Evolutionary conservation across 2,797 vertebrate species (phyloP).

Genomic region (Poeciliopsis paucimaculata): DNA sequence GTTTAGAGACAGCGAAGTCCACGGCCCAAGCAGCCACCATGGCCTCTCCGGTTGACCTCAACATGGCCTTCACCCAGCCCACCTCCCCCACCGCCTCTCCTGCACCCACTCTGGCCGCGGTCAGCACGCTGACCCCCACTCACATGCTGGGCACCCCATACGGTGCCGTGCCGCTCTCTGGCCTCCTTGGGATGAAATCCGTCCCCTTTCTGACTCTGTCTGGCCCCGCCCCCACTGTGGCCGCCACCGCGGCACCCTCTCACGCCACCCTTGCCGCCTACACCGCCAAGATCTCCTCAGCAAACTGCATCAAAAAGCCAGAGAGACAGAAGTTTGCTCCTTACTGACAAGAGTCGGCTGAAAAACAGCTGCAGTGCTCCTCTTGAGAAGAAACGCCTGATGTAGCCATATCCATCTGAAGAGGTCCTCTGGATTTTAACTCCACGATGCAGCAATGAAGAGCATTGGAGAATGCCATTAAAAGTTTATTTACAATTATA

Average conservation of each 20-base stretch:
- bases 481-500: slow-evolving; percentile 65
- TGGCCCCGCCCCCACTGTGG: slow-evolving; percentile 79
- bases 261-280: slow-evolving; percentile 85
- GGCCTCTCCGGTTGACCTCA: slow-evolving; percentile 87
- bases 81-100: slow-evolving; percentile 79
- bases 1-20: slow-evolving; percentile 96
- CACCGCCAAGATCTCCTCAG: slow-evolving; percentile 92
- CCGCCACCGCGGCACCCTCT: slow-evolving; percentile 81
- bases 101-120: slow-evolving; percentile 78
- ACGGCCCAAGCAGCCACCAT: slow-evolving; percentile 88
- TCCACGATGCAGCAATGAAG: slow-evolving; percentile 69
- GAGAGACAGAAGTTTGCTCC: slow-evolving; percentile 95
- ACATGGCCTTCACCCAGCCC: slow-evolving; percentile 89
- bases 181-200: slow-evolving; percentile 91
- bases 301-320: slow-evolving; percentile 92
- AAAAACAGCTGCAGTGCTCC: slow-evolving; percentile 62
- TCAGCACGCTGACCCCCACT: slow-evolving; percentile 82
- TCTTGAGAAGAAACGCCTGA: slow-evolving; percentile 61
- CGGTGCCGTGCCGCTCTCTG: slow-evolving; percentile 87
- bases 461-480: slow-evolving; percentile 68
- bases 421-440: slow-evolving; percentile 72
- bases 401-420: slow-evolving; percentile 78
- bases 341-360: slow-evolving; percentile 79
- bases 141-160: slow-evolving; percentile 87
- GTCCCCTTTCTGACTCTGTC: slow-evolving; percentile 91